A percentile compares a stretch with the other conserved stretches of the same genome.
phyloP scores from a whole-genome alignment of 2,113 vertebrate species.

The Crotalus viridis region DNA sequence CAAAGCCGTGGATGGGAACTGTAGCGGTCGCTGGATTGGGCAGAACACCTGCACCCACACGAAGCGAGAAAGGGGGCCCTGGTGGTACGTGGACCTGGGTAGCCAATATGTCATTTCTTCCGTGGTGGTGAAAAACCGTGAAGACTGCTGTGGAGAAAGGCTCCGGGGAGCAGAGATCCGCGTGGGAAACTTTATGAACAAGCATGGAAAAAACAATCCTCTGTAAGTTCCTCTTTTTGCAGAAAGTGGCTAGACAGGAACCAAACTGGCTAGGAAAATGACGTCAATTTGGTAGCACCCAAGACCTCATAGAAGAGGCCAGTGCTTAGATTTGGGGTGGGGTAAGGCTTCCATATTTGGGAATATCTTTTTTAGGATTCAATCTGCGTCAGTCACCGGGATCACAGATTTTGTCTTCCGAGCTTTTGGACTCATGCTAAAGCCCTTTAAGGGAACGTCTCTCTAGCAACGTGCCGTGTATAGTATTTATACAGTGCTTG shows the following conservation, averaged over 20 bases:
- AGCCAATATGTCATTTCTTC: neutral
- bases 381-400: too few species aligned
- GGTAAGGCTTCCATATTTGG: neutral
- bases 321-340: neutral
- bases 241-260: neutral
- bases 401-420: too few species aligned
- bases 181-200: neutral
- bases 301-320: neutral
- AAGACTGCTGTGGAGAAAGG: slow-evolving; percentile 16
- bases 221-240: neutral
- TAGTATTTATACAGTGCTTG: too few species aligned
- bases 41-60: slow-evolving; percentile 6
- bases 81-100: slow-evolving; percentile 49
- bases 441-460: too few species aligned
- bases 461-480: too few species aligned
- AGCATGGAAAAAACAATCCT: neutral
- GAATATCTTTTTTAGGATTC: neutral
- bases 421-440: too few species aligned
- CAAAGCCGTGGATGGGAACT: neutral
- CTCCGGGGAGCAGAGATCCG: slow-evolving; percentile 28
- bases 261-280: neutral
- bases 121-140: slow-evolving; percentile 28
- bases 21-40: fast-evolving
- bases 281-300: too few species aligned
- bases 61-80: neutral